Evolutionary conservation across 2,797 vertebrate genomes (phyloP), one percentile per base, ranked within the genome.

Genomic region (Periophthalmus magnuspinnatus): DNA sequence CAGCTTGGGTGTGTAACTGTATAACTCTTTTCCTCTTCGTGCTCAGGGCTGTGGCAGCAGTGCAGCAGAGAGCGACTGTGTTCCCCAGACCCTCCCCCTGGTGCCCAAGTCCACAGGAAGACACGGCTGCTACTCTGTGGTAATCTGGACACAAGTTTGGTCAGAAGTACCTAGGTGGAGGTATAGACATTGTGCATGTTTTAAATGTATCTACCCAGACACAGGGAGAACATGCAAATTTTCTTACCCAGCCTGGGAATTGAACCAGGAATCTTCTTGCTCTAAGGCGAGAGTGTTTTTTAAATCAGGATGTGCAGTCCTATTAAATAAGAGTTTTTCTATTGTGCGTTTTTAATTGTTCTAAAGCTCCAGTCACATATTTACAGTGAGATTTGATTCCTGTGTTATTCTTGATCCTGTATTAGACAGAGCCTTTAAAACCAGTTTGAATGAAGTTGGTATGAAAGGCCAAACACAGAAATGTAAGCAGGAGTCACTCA

Each of bases 31-130:
- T 28, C 28, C 28, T 28, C 28, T 28, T 28, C 28, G 32, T 54
- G 32, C 5, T 36, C 70, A 94, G 93, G 91, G 86, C 28, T 89
- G 90, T 82, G 78, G 66, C 50, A 90, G 88, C 78, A 89, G 88
- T 54, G 80, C 86, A 45, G 66, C 88, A 52, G 90, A 92, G 75
- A 84, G 74, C 16, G 76, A 76, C 63, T 72, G 69, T 33, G 71
- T 76, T 11, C 70, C 32, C 3, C 80, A 33, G 68, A 63, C 52
- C 0, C 50, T 83, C 61, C 68, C 82, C 0, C 58, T 87, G 50
- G 59, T 47, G 24, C 77, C 75, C 56, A 90, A 86, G 65, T 62
- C 81, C 70, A 60, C 66, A 9, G 88, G 72, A 69, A 83, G 83
- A 36, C 82, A 84, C 7, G 71, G 77, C 55, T 80, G 74, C 74